Percentiles rank a stretch among this genome's conserved stretches.
phyloP scores from a whole-genome alignment of 2,797 vertebrate species.

The Ambastaia sidthimunki region DNA sequence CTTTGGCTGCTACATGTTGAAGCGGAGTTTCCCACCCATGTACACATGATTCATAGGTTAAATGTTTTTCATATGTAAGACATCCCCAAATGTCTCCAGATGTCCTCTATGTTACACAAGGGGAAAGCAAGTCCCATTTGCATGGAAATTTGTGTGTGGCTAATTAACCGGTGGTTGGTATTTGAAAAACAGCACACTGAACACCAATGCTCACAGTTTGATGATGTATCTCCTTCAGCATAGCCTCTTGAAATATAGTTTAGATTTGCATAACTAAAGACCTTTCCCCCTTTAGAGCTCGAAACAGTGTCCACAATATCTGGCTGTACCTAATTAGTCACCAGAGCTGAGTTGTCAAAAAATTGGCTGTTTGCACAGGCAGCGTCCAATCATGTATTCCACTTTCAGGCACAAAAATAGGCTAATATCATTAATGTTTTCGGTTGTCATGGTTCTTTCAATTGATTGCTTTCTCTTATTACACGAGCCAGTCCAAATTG shows the following conservation, averaged over 20 bases:
- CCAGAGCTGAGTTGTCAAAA: conserved; percentile 39
- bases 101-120: conserved; percentile 14
- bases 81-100: conserved; percentile 28
- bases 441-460: conserved; percentile 48
- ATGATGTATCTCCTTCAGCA: conserved; percentile 9
- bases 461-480: conserved; percentile 55
- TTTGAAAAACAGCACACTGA: conserved; percentile 13
- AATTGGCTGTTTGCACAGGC: conserved; percentile 21
- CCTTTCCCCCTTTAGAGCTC: conserved; percentile 26
- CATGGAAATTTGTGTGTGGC: conserved; percentile 33
- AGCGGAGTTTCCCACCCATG: conserved; percentile 7
- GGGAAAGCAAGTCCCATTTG: conserved; percentile 25
- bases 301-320: conserved; percentile 27
- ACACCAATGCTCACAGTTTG: background rate
- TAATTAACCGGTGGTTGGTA: conserved; percentile 38
- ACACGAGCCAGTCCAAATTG: conserved; percentile 43
- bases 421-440: conserved; percentile 47
- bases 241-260: conserved; percentile 22
- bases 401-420: conserved; percentile 39
- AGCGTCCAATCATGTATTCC: conserved; percentile 32
- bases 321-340: conserved; percentile 31
- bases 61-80: conserved; percentile 10
- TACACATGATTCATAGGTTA: conserved; percentile 3
- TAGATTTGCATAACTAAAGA: conserved; percentile 38
- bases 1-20: conserved; percentile 35